Percentiles rank a stretch among this genome's conserved stretches.
Conservation (phyloP, 2,888 invertebrate species). For the Drosophila quasianomalipes region DNA sequence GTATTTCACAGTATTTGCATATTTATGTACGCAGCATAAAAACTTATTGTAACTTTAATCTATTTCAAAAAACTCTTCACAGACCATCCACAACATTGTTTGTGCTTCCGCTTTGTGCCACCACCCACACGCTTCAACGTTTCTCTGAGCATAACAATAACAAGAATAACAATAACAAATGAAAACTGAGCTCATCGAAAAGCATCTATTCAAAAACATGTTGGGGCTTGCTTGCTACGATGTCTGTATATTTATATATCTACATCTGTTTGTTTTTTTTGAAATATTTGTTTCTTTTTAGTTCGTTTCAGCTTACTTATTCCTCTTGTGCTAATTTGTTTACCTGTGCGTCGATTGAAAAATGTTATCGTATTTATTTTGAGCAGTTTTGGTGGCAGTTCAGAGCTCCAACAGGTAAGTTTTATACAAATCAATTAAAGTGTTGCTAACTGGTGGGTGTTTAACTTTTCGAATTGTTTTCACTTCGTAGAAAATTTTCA, state of each 20-base stretch:
- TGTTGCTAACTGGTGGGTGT: constrained; percentile 25
- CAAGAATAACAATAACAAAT: constrained; percentile 40
- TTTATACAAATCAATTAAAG: constrained; percentile 52
- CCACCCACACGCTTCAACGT: constrained; percentile 4
- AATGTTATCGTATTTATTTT: constrained; percentile 53
- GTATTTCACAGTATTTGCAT: constrained; percentile 56
- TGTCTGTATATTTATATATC: constrained; percentile 16
- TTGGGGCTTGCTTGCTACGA: constrained; percentile 9
- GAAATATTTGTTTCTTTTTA: constrained; percentile 38
- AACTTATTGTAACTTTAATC: constrained; percentile 47
- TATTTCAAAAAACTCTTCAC: constrained; percentile 16
- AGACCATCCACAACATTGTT: constrained; percentile 37
- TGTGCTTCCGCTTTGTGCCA: constrained; percentile 52
- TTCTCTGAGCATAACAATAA: constrained; percentile 37
- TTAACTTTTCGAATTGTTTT: constrained; percentile 25
- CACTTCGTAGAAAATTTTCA: constrained; percentile 36
- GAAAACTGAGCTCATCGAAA: constrained; percentile 72
- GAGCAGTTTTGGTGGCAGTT: constrained; percentile 40
- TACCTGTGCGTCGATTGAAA: constrained; percentile 39
- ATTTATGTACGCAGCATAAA: constrained; percentile 8
- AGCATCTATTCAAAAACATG: constrained; percentile 43
- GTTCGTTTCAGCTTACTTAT: constrained; percentile 33
- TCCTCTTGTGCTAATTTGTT: constrained; percentile 62
- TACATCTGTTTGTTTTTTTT: constrained; percentile 65
- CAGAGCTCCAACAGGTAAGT: constrained; percentile 45